These are phyloP conservation scores for Solen grandis DNA, from an alignment of 1,140 invertebrate species.

Conservation along the genomic window DNA sequence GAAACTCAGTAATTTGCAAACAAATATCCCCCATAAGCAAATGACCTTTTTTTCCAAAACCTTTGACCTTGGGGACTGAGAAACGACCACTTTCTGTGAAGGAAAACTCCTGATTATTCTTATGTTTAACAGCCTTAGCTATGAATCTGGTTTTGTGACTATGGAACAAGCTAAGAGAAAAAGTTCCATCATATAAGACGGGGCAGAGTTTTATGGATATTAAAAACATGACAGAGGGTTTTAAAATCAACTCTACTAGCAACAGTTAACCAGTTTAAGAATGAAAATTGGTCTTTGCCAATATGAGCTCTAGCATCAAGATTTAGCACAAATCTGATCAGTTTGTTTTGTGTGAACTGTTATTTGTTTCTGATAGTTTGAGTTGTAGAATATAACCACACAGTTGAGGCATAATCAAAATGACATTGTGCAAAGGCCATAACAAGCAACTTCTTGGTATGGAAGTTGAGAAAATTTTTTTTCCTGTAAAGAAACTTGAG, in stretches of 20 bases:
- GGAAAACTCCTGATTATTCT: not conserved
- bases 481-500: slow-evolving; percentile 30
- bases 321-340: slow-evolving; percentile 25
- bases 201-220: not conserved
- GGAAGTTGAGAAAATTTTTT: not conserved
- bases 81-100: not conserved
- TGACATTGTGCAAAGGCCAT: slow-evolving; percentile 11
- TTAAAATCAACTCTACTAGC: slow-evolving; percentile 4
- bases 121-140: not conserved
- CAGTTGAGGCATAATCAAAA: slow-evolving; percentile 38
- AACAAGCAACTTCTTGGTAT: slow-evolving; percentile 27
- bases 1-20: no score
- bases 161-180: slow-evolving; percentile 4
- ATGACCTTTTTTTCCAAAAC: not conserved
- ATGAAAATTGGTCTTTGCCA: slow-evolving; percentile 2
- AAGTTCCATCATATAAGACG: slow-evolving; percentile 12
- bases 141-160: not conserved
- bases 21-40: not conserved
- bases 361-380: not conserved
- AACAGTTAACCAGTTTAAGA: slow-evolving; percentile 20
- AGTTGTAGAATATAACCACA: slow-evolving; percentile 28
- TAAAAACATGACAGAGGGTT: slow-evolving; percentile 22
- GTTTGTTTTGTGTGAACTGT: slow-evolving; percentile 22
- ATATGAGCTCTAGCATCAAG: slow-evolving; percentile 20
- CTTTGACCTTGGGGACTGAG: not conserved